A percentile compares a stretch with the other conserved stretches of the same genome.
phyloP scores from a whole-genome alignment of 2,113 vertebrate genomes.

The Herpetotheres cachinnans region DNA sequence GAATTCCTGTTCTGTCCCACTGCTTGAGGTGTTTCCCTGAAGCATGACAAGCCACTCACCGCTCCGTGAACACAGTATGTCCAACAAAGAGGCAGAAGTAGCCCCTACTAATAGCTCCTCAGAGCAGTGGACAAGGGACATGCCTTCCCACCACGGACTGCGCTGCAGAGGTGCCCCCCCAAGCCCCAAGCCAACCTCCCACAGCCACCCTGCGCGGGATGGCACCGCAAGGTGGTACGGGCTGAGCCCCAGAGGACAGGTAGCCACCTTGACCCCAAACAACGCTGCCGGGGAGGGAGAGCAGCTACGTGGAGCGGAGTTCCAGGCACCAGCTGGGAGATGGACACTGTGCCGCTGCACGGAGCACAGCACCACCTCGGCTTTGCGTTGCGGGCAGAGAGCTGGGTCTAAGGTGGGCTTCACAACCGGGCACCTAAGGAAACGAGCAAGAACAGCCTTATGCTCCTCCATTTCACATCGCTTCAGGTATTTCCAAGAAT shows the following conservation, averaged over 20 bases:
- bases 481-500: background rate
- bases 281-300: fast-evolving
- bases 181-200: background rate
- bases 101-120: background rate
- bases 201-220: background rate
- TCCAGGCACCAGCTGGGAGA: background rate
- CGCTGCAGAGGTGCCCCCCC: background rate
- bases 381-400: background rate
- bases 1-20: background rate
- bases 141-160: background rate
- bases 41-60: fast-evolving
- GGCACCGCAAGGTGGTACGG: background rate
- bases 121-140: background rate
- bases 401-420: background rate
- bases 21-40: background rate
- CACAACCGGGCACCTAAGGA: background rate
- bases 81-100: background rate
- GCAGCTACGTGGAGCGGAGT: fast-evolving
- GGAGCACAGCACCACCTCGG: background rate
- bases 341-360: background rate
- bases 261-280: background rate
- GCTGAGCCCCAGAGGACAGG: background rate
- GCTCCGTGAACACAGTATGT: background rate
- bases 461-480: fast-evolving
- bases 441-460: background rate